These are phyloP conservation scores for Lacanobia oleracea DNA, from an alignment of 2,888 invertebrate species.

Conservation along the genomic window DNA sequence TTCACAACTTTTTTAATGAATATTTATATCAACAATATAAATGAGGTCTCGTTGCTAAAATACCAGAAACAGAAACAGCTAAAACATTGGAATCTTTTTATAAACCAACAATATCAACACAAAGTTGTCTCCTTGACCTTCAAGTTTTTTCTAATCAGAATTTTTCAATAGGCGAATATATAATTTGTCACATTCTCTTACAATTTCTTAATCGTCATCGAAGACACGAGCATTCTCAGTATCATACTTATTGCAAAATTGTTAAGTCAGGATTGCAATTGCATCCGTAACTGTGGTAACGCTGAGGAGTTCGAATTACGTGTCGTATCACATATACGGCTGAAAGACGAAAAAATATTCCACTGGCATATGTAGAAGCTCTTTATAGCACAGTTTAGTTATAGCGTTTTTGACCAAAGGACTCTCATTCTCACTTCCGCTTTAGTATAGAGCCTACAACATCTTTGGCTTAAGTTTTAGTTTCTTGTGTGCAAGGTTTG, in stretches of 20 bases:
- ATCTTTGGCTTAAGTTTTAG: no score
- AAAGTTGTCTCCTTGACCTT: slow-evolving; percentile 1
- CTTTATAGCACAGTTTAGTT: no score
- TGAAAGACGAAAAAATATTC: slow-evolving; percentile 93
- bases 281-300: slow-evolving; percentile 95
- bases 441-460: no score
- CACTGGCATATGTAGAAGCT: not conserved
- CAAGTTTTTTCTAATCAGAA: not conserved
- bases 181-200: not conserved
- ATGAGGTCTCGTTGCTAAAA: slow-evolving; percentile 1
- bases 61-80: not conserved
- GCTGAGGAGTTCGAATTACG: slow-evolving; percentile 97
- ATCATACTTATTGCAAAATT: slow-evolving; percentile 24
- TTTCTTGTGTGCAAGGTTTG: not conserved
- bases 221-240: not conserved
- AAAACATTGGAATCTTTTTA: not conserved
- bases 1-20: slow-evolving; percentile 14
- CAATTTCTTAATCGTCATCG: slow-evolving; percentile 15
- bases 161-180: not conserved
- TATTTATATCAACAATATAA: slow-evolving; percentile 7
- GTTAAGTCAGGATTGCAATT: slow-evolving; percentile 78
- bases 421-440: no score
- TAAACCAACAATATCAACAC: not conserved
- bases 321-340: slow-evolving; percentile 97
- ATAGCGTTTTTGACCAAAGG: no score